Conservation (phyloP, 1,140 invertebrate species). For the Holotrichia oblita region DNA sequence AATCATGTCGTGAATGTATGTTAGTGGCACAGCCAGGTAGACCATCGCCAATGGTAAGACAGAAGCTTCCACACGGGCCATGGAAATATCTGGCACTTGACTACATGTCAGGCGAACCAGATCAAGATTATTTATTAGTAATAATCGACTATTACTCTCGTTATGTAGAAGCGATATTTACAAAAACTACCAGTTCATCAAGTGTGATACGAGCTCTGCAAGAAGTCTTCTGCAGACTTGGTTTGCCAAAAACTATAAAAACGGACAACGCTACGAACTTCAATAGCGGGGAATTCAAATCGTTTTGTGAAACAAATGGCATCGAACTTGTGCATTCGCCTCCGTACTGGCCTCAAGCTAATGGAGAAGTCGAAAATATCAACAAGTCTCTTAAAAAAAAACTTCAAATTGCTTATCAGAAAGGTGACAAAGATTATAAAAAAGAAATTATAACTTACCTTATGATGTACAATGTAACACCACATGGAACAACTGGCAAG, state of each 20-base stretch:
- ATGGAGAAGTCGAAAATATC: too few species aligned
- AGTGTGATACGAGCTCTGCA: background rate
- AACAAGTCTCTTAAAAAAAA: too few species aligned
- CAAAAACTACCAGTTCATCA: constrained; percentile 46
- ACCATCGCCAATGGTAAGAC: constrained; percentile 47
- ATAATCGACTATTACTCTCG: constrained; percentile 53
- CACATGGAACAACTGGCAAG: too few species aligned
- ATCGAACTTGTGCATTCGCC: too few species aligned
- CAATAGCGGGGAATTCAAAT: background rate
- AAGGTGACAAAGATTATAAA: too few species aligned
- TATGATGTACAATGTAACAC: too few species aligned
- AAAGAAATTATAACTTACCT: too few species aligned
- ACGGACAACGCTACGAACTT: constrained; percentile 12
- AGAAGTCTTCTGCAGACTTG: background rate
- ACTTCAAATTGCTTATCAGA: too few species aligned
- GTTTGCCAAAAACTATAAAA: background rate
- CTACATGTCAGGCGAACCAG: constrained; percentile 49
- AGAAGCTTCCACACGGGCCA: constrained; percentile 49
- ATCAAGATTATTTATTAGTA: constrained; percentile 47
- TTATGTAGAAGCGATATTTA: constrained; percentile 47
- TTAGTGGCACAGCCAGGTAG: constrained; percentile 42
- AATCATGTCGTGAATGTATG: constrained; percentile 43
- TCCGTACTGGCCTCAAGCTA: too few species aligned
- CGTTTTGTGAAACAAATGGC: too few species aligned
- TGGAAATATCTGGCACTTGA: constrained; percentile 51